A percentile compares a stretch with the other conserved stretches of the same genome.
Evolutionary conservation across 2,888 invertebrate genomes (phyloP).

Genomic region (Deilephila elpenor): DNA sequence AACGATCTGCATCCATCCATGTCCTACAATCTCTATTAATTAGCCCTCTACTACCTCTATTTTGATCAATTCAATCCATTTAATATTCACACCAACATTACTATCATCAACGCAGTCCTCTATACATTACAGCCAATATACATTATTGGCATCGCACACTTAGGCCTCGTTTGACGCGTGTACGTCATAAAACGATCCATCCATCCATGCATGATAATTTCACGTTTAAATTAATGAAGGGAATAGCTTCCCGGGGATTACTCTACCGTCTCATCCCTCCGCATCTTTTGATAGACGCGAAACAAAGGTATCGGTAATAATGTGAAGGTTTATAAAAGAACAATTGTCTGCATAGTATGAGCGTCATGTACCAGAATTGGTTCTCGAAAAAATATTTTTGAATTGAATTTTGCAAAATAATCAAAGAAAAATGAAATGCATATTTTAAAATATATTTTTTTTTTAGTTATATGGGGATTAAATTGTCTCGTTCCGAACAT

Average conservation of each 20-base stretch:
- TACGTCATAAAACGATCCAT: constrained; percentile 4
- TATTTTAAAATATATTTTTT: no score
- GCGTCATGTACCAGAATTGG: no score
- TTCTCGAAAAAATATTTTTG: no score
- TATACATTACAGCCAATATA: background rate
- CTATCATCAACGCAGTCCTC: background rate
- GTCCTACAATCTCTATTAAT: no score
- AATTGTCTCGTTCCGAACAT: no score
- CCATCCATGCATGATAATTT: constrained; percentile 57
- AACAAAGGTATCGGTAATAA: background rate
- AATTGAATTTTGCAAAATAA: no score
- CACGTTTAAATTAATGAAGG: constrained; percentile 69
- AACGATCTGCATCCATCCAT: no score
- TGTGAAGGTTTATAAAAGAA: background rate
- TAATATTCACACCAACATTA: no score
- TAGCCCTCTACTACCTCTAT: no score
- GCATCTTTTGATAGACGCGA: constrained; percentile 35
- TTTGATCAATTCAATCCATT: no score
- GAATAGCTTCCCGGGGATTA: constrained; percentile 63
- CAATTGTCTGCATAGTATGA: background rate
- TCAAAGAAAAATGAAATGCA: no score
- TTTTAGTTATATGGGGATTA: no score
- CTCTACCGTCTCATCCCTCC: constrained; percentile 54
- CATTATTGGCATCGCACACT: constrained; percentile 8
- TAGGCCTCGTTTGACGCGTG: constrained; percentile 36